Base-by-base conservation (phyloP, 2,797 vertebrate genomes). In the Chelidonichthys spinosus region DNA sequence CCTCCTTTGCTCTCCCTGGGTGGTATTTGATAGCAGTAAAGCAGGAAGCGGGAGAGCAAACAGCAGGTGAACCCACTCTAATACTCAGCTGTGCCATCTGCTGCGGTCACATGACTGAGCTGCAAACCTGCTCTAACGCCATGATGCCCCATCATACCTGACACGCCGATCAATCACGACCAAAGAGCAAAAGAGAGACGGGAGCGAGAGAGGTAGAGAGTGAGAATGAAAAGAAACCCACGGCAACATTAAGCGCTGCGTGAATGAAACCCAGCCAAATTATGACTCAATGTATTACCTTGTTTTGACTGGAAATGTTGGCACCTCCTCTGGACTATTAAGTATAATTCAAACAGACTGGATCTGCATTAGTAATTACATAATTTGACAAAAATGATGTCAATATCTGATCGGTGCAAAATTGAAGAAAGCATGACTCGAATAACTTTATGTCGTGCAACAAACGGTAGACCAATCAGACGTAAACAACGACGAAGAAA, bases 131-230 rank as follows among this genome's bases (percentile, higher is more conserved):
- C 95, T 85, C 82, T 72, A 91, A 87, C 89, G 79, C 94, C 90
- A 94, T 95, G 94, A 93, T 95, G 95, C 94, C 96, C 94, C 93
- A 94, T 96, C 96, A 96, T 94, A 96, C 96, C 96, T 96, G 96
- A 97, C 95, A 95, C 95, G 95, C 96, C 95, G 94, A 97, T 98
- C 97, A 97, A 97, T 97, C 96, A 97, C 2, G 11, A 69, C 71
- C 83, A 89, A 90, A 86, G 76, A 92, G 84, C 82, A 81, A 75
- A 71, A 78, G 72, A 78, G 74, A 78, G 73, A 59, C n/a, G 35
- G 66, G 72, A 69, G 68, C 53, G 54, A 0, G 52, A 69, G 65
- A 36, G 66, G 66, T 50, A 10, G 35, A 43, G 63, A 72, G 63
- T 52, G 32, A 50, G 40, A 69, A 63, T 69, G 55, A 69, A 66